A percentile compares a stretch with the other conserved stretches of the same genome.
phyloP scores from a whole-genome alignment of 2,888 invertebrate genomes.

The Ditula angustiorana region DNA sequence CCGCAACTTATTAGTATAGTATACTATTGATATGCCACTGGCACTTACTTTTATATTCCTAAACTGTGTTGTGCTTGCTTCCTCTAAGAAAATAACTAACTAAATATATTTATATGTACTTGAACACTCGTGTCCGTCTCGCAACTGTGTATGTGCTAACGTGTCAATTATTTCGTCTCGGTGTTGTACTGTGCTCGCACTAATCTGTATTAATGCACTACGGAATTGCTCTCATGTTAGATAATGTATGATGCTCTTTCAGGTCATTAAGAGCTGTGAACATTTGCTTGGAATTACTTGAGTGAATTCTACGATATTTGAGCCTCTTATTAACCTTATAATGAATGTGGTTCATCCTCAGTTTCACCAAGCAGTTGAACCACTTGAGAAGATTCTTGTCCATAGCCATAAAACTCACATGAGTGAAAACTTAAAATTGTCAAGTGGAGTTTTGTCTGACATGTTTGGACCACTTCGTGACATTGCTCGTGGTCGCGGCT shows the following conservation, averaged over 20 bases:
- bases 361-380: too few species aligned
- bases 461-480: too few species aligned
- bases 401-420: too few species aligned
- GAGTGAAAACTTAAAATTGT: too few species aligned
- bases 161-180: conserved; percentile 70
- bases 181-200: conserved; percentile 59
- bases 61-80: conserved; percentile 70
- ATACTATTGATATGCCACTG: neutral
- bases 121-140: conserved; percentile 58
- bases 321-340: too few species aligned
- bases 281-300: neutral
- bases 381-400: too few species aligned
- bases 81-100: conserved; percentile 49
- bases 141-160: conserved; percentile 63
- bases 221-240: conserved; percentile 11
- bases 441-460: too few species aligned
- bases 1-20: too few species aligned
- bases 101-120: conserved; percentile 27
- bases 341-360: too few species aligned
- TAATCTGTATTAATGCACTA: conserved; percentile 10
- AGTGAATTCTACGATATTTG: neutral
- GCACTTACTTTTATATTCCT: conserved; percentile 60
- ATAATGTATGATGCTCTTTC: neutral
- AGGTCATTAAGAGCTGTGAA: neutral
- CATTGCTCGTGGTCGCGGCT: too few species aligned